Conservation (phyloP, 2,888 invertebrate genomes). For the Trachelus stipa region DNA sequence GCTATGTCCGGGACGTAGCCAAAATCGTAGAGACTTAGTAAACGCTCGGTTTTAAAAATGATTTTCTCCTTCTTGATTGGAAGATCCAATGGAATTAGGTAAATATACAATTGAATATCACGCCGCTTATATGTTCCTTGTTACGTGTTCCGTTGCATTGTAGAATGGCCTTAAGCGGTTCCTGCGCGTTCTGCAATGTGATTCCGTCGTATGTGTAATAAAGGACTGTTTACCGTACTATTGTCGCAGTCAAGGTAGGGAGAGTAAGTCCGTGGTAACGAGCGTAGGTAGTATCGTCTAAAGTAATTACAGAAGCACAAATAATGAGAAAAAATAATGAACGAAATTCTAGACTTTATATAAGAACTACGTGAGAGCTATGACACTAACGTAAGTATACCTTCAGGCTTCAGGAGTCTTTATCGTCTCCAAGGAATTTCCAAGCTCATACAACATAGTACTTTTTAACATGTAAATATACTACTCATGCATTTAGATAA, state of each 20-base stretch:
- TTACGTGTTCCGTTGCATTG: too few species aligned
- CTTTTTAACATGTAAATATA: slow-evolving; percentile 7
- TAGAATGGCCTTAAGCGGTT: not conserved
- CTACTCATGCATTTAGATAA: slow-evolving; percentile 1
- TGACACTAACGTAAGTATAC: not conserved
- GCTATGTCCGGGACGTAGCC: too few species aligned
- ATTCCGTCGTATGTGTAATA: not conserved
- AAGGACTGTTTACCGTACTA: not conserved
- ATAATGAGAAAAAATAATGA: not conserved
- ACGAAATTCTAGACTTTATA: not conserved
- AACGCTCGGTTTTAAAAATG: too few species aligned
- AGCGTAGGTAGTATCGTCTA: not conserved
- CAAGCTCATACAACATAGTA: not conserved
- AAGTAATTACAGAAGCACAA: not conserved
- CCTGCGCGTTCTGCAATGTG: not conserved
- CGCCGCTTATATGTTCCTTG: too few species aligned
- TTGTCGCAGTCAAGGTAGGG: not conserved
- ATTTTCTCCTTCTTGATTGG: too few species aligned
- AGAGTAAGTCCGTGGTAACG: not conserved
- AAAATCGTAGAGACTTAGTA: too few species aligned
- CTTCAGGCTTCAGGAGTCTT: not conserved
- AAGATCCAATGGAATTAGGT: too few species aligned
- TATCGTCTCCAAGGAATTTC: not conserved
- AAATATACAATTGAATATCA: too few species aligned
- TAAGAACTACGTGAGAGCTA: not conserved